These are phyloP conservation scores for Helobdella robusta DNA, from an alignment of 2,888 invertebrate genomes.

Conservation along the genomic window DNA sequence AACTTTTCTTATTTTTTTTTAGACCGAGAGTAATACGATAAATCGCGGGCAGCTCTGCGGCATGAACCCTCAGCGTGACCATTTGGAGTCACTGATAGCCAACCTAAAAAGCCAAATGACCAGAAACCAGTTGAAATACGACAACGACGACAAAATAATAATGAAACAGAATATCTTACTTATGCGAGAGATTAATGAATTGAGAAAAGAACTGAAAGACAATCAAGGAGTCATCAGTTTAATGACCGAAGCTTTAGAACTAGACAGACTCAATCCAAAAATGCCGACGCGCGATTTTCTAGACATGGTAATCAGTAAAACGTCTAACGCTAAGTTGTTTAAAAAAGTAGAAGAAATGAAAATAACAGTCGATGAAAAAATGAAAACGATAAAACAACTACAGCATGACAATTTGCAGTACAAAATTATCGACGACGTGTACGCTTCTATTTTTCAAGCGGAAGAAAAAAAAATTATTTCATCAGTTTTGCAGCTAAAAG, in stretches of 20 bases:
- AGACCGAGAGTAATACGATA: background rate
- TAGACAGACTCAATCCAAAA: conserved; percentile 15
- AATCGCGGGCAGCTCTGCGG: conserved; percentile 10
- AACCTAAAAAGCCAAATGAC: conserved; percentile 21
- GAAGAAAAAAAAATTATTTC: too few relatives aligned
- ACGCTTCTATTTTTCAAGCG: too few relatives aligned
- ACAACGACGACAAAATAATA: conserved; percentile 22
- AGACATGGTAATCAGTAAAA: conserved; percentile 10
- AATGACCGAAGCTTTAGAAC: conserved; percentile 21
- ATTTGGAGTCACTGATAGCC: conserved; percentile 16
- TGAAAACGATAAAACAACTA: conserved; percentile 2
- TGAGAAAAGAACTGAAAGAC: conserved; percentile 12
- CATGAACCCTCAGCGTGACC: conserved; percentile 20
- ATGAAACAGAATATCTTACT: conserved; percentile 24
- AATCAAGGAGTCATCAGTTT: conserved; percentile 13
- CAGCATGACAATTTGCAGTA: conserved; percentile 15
- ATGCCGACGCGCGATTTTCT: conserved; percentile 22
- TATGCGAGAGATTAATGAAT: conserved; percentile 20
- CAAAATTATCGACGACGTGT: too few relatives aligned
- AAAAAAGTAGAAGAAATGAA: conserved; percentile 21
- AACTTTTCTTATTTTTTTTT: background rate
- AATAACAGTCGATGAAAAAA: background rate
- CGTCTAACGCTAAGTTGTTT: conserved; percentile 15
- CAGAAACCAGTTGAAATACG: conserved; percentile 20
- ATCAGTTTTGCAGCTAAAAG: too few relatives aligned